phyloP scores from a whole-genome alignment of 2,888 invertebrate genomes.

The Orthosia cruda region DNA sequence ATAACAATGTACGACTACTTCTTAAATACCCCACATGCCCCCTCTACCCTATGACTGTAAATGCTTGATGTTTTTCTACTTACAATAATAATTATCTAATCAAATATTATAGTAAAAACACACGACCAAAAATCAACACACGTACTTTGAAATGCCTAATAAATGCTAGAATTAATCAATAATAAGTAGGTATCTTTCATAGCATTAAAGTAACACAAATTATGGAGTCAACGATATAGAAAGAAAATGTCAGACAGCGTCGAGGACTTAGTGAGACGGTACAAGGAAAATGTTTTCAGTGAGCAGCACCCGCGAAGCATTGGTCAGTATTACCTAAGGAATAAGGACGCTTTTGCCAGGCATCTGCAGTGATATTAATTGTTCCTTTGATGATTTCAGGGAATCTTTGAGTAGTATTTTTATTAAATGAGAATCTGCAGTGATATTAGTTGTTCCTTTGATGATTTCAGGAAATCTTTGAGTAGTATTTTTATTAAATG shows the following conservation, averaged over 20 bases:
- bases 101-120: too few relatives aligned
- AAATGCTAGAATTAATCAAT: background rate
- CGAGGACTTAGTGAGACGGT: slow-evolving; percentile 79
- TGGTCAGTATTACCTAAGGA: slow-evolving; percentile 80
- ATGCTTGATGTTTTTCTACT: too few relatives aligned
- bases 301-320: slow-evolving; percentile 82
- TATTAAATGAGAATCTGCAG: background rate
- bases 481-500: slow-evolving; percentile 1
- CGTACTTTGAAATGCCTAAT: background rate
- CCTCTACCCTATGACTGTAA: too few relatives aligned
- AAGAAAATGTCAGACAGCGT: slow-evolving; percentile 84
- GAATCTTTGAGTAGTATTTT: slow-evolving; percentile 2
- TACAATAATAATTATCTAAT: too few relatives aligned
- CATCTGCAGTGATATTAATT: background rate
- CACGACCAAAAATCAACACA: slow-evolving; percentile 45
- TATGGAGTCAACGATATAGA: slow-evolving; percentile 68
- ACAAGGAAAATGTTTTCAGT: slow-evolving; percentile 79
- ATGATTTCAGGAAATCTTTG: background rate
- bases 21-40: too few relatives aligned
- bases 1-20: too few relatives aligned
- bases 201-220: slow-evolving; percentile 56
- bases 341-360: background rate
- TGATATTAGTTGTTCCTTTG: background rate
- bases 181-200: background rate
- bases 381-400: slow-evolving; percentile 1